Percentiles rank a stretch among this genome's conserved stretches.
phyloP scores from a whole-genome alignment of 2,888 invertebrate species.

The Nomada fabriciana region DNA sequence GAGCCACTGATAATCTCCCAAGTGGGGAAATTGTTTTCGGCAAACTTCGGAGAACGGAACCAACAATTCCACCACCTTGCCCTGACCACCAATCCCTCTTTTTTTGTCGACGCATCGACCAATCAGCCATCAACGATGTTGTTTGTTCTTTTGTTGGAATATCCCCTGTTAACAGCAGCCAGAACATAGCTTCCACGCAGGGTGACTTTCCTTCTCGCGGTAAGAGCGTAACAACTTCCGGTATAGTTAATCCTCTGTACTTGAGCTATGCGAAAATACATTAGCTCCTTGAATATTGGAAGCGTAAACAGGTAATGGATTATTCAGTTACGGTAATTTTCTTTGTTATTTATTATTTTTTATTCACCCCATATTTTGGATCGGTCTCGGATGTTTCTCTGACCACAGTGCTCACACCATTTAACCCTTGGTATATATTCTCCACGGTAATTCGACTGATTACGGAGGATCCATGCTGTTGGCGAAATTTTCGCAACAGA shows the following conservation, averaged over 20 bases:
- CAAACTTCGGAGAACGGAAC: slow-evolving; percentile 68
- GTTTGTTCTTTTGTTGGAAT: slow-evolving; percentile 79
- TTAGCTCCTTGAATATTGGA: neutral
- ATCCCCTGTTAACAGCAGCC: slow-evolving; percentile 80
- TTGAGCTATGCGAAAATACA: slow-evolving; percentile 58
- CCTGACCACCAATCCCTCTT: slow-evolving; percentile 75
- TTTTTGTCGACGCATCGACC: slow-evolving; percentile 74
- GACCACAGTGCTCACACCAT: slow-evolving; percentile 72
- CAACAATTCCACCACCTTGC: slow-evolving; percentile 68
- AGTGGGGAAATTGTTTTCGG: slow-evolving; percentile 74
- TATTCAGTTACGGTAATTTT: no score
- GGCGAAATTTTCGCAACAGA: slow-evolving; percentile 75
- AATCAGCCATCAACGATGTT: slow-evolving; percentile 76
- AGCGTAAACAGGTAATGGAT: no score
- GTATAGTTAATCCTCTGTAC: slow-evolving; percentile 78
- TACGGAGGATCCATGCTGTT: slow-evolving; percentile 71
- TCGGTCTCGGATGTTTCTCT: slow-evolving; percentile 77
- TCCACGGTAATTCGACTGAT: slow-evolving; percentile 77
- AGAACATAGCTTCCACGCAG: slow-evolving; percentile 79
- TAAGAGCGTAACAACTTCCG: slow-evolving; percentile 75
- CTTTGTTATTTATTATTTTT: no score
- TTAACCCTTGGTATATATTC: slow-evolving; percentile 77
- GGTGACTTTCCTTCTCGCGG: slow-evolving; percentile 77
- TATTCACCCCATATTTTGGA: slow-evolving; percentile 72
- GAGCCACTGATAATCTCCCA: slow-evolving; percentile 73